A percentile compares a stretch with the other conserved stretches of the same genome.
phyloP scores from a whole-genome alignment of 2,113 vertebrate genomes.

The Chauna torquata region DNA sequence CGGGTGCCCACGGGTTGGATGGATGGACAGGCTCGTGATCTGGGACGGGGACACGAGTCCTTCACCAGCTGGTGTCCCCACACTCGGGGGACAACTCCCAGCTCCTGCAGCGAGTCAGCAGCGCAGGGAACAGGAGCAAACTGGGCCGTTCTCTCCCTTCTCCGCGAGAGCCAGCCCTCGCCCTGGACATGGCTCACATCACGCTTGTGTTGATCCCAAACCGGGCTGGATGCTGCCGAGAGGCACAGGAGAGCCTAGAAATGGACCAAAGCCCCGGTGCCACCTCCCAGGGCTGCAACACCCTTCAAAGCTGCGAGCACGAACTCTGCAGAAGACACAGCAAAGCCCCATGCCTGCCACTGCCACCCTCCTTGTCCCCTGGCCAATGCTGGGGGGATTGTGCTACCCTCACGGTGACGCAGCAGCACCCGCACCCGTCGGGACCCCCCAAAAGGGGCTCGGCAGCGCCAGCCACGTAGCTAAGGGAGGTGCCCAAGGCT shows the following conservation, averaged over 20 bases:
- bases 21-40: background rate
- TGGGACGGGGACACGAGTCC: background rate
- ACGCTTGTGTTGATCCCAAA: background rate
- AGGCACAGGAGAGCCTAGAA: background rate
- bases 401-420: accelerated
- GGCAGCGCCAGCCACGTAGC: too few species aligned
- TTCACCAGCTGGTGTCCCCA: accelerated
- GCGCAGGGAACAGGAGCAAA: background rate
- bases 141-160: background rate
- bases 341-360: background rate
- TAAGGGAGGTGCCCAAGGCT: background rate
- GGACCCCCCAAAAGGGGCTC: background rate
- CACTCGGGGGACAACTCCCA: accelerated
- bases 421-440: background rate
- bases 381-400: accelerated
- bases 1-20: accelerated
- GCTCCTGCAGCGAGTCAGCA: background rate
- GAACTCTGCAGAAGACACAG: background rate
- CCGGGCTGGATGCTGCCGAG: background rate
- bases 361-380: accelerated
- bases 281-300: background rate
- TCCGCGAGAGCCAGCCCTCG: accelerated
- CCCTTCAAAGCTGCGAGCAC: accelerated
- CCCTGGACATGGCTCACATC: background rate
- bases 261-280: background rate